These are phyloP conservation scores for Phrynocephalus vlangalii DNA, from an alignment of 2,797 vertebrate species.

Conservation along the genomic window DNA sequence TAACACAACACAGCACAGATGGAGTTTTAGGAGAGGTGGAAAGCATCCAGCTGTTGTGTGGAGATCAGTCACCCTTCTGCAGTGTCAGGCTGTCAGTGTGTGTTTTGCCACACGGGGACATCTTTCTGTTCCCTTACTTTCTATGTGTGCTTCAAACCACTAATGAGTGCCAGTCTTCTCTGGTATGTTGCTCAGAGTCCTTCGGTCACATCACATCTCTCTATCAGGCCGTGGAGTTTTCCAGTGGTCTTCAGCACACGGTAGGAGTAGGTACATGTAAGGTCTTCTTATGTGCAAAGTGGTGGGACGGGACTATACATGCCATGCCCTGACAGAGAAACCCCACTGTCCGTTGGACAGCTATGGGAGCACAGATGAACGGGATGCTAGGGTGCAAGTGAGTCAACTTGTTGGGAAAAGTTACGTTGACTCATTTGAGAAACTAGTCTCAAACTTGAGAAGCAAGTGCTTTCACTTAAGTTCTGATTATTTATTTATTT, in stretches of 20 bases:
- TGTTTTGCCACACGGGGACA: conserved; percentile 38
- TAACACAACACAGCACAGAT: conserved; percentile 33
- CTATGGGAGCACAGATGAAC: not conserved
- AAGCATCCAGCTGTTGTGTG: conserved; percentile 36
- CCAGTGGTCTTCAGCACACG: conserved; percentile 3
- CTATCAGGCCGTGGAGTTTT: not conserved
- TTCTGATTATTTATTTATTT: no score
- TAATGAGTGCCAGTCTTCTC: conserved; percentile 25
- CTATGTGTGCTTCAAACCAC: conserved; percentile 25
- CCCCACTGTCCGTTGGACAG: not conserved
- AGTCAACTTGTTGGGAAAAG: not conserved
- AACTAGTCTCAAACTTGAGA: no score
- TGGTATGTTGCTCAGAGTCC: not conserved
- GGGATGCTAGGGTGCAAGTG: not conserved
- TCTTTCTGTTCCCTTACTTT: conserved; percentile 55
- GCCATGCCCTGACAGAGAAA: not conserved
- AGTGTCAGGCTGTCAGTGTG: conserved; percentile 27
- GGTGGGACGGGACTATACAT: not conserved
- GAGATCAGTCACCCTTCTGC: rapidly evolving
- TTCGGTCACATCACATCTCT: not conserved
- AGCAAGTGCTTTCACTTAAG: no score
- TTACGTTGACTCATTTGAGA: not conserved
- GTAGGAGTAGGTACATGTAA: not conserved
- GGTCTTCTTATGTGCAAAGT: not conserved
- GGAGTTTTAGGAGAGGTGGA: conserved; percentile 33